Conservation (phyloP, 2,797 vertebrate species). For the Lerista edwardsae region DNA sequence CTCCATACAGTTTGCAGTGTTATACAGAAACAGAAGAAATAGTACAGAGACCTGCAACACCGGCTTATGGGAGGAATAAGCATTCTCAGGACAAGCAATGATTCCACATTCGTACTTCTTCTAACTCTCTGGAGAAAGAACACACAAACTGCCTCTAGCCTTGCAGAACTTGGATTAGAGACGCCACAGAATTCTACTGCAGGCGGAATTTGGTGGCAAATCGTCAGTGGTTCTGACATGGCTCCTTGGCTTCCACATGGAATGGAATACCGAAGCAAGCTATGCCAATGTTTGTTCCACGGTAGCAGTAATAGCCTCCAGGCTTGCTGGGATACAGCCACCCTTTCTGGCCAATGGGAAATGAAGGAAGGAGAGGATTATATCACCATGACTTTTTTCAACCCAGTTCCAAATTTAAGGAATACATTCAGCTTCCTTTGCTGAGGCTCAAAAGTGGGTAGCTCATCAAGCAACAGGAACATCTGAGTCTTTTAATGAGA, state of each 20-base stretch:
- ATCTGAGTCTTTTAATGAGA: not conserved
- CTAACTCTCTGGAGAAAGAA: too few species aligned
- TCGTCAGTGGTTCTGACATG: not conserved
- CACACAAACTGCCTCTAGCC: too few species aligned
- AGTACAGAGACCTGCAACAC: too few species aligned
- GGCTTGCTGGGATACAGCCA: not conserved
- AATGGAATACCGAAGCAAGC: too few species aligned
- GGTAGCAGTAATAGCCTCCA: not conserved
- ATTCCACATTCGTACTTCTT: too few species aligned
- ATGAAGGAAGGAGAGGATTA: not conserved
- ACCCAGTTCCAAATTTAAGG: not conserved
- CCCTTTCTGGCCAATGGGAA: not conserved
- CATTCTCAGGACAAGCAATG: too few species aligned
- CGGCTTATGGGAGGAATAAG: too few species aligned
- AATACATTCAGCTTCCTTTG: not conserved
- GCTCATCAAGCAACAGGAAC: not conserved
- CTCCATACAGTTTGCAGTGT: too few species aligned
- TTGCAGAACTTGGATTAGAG: not conserved
- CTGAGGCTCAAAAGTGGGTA: not conserved
- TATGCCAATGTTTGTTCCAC: not conserved
- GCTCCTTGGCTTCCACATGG: not conserved
- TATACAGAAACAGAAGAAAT: too few species aligned
- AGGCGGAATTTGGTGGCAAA: not conserved
- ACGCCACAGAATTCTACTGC: not conserved
- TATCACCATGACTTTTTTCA: not conserved